phyloP scores from a whole-genome alignment of 2,113 vertebrate genomes.

The rabbit (Oryctolagus cuniculus) region mOryCun1.1 NC_091438.1:83352001-83352500 shows the following conservation, averaged over 20 bases:
- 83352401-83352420: constrained; percentile 78
- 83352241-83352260: constrained; percentile 87
- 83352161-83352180: constrained; percentile 87
- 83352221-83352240: constrained; percentile 87
- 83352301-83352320: constrained; percentile 74
- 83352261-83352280: constrained; percentile 85
- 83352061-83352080: constrained; percentile 88
- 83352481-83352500: constrained; percentile 81
- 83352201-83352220: constrained; percentile 85
- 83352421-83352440: neutral
- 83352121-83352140: constrained; percentile 91
- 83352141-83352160: constrained; percentile 91
- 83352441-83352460: constrained; percentile 83
- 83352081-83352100: constrained; percentile 92
- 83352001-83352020: constrained; percentile 87
- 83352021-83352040: constrained; percentile 86
- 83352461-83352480: constrained; percentile 70
- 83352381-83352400: constrained; percentile 69
- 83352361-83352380: constrained; percentile 75
- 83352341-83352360: constrained; percentile 68
- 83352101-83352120: constrained; percentile 90
- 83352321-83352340: constrained; percentile 66
- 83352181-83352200: constrained; percentile 91
- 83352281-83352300: constrained; percentile 71
- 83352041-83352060: constrained; percentile 83